Conservation (phyloP, 2,888 invertebrate genomes). For the Timema cristinae region DNA sequence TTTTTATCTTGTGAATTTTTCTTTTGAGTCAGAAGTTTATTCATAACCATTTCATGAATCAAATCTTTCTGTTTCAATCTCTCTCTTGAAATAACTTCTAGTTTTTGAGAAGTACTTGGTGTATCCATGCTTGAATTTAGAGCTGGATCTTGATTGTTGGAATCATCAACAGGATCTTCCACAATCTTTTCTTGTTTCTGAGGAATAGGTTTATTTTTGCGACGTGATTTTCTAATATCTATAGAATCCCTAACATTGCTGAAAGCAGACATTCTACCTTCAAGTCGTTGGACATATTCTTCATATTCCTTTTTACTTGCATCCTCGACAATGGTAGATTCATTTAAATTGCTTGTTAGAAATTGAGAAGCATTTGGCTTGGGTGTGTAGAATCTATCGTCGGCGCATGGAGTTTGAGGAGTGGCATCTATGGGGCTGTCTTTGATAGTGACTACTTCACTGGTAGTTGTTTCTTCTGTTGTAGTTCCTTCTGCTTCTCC, state of each 20-base stretch:
- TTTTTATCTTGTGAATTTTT: conserved; percentile 54
- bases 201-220: conserved; percentile 43
- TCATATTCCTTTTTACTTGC: conserved; percentile 46
- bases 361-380: background rate
- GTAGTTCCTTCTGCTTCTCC: conserved; percentile 51
- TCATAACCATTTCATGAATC: conserved; percentile 78
- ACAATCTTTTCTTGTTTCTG: conserved; percentile 35
- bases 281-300: conserved; percentile 62
- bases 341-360: background rate
- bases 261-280: conserved; percentile 65
- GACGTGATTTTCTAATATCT: conserved; percentile 57
- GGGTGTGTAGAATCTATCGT: conserved; percentile 26
- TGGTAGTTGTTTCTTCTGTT: conserved; percentile 54
- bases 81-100: conserved; percentile 74
- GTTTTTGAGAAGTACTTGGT: conserved; percentile 57
- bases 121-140: conserved; percentile 46
- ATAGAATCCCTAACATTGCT: conserved; percentile 66
- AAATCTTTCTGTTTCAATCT: conserved; percentile 78
- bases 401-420: conserved; percentile 20
- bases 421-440: conserved; percentile 46
- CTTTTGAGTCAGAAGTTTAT: conserved; percentile 64
- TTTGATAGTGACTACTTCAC: conserved; percentile 36
- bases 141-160: conserved; percentile 40
- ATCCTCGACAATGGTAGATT: conserved; percentile 28
- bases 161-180: conserved; percentile 34